Percentiles rank a stretch among this genome's conserved stretches.
Conservation (phyloP, 2,888 invertebrate species). For the Tetheella fluctuosa region DNA sequence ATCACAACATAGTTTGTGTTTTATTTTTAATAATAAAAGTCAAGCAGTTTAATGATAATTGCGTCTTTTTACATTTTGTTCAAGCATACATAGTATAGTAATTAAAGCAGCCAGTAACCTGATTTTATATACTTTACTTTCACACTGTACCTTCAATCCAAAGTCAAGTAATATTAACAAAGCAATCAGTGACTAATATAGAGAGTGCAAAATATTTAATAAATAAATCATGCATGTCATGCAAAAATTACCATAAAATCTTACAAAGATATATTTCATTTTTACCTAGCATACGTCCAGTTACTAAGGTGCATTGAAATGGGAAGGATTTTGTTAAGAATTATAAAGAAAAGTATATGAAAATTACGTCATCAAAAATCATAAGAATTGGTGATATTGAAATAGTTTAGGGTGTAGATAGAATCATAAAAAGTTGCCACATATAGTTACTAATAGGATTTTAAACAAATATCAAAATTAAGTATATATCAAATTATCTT, state of each 20-base stretch:
- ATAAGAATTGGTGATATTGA: not conserved
- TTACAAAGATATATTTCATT: slow-evolving; percentile 14
- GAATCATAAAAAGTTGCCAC: not conserved
- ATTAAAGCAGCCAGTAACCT: not conserved
- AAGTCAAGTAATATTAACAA: not conserved
- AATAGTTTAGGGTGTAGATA: slow-evolving; percentile 1
- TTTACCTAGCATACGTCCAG: slow-evolving; percentile 77
- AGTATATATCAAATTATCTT: not conserved
- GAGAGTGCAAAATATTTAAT: slow-evolving; percentile 27
- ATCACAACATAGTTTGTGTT: not conserved
- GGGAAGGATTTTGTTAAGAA: slow-evolving; percentile 33
- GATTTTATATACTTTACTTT: not conserved
- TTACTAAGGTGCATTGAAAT: slow-evolving; percentile 58
- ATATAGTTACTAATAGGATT: not conserved
- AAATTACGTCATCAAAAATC: not conserved
- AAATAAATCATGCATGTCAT: slow-evolving; percentile 14
- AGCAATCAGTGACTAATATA: not conserved
- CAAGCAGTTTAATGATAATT: not conserved
- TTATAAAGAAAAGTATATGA: slow-evolving; percentile 19
- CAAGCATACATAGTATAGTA: not conserved
- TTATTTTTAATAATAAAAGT: not conserved
- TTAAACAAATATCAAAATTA: not conserved
- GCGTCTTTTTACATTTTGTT: not conserved
- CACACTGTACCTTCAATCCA: not conserved
- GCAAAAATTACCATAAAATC: not conserved